Conservation (phyloP, 2,888 invertebrate genomes). For the Hyppa rectilinea region DNA sequence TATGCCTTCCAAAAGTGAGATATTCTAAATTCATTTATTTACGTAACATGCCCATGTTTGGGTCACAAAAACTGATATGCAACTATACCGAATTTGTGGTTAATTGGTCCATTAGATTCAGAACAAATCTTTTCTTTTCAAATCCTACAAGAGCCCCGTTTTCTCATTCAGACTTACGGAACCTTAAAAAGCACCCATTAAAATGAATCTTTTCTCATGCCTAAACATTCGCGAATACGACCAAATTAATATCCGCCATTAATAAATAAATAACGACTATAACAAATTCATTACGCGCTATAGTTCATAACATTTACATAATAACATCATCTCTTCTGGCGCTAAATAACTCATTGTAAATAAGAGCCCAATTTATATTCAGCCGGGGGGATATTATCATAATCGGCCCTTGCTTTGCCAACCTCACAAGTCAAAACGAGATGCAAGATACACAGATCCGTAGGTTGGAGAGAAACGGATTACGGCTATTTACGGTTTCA, state of each 20-base stretch:
- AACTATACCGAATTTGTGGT: too few species aligned
- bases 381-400: constrained; percentile 82
- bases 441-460: constrained; percentile 54
- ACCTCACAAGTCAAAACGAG: constrained; percentile 64
- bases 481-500: constrained; percentile 69
- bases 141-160: too few species aligned
- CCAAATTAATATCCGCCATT: constrained; percentile 38
- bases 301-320: constrained; percentile 83
- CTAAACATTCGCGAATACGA: background rate
- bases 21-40: too few species aligned
- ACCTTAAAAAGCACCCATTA: constrained; percentile 3
- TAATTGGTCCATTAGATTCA: too few species aligned
- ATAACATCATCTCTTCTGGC: constrained; percentile 76
- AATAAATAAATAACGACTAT: constrained; percentile 56
- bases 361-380: constrained; percentile 89
- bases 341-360: constrained; percentile 88
- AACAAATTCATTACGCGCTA: constrained; percentile 72
- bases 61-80: too few species aligned
- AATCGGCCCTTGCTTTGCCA: constrained; percentile 75
- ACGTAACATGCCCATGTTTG: too few species aligned
- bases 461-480: constrained; percentile 64
- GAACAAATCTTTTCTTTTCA: too few species aligned
- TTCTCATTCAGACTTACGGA: too few species aligned
- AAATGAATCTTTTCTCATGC: background rate
- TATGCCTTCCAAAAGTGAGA: too few species aligned